Percentiles rank a stretch among this genome's conserved stretches.
Evolutionary conservation across 2,888 invertebrate genomes (phyloP).

Genomic region (Sarcophaga variegata): DNA sequence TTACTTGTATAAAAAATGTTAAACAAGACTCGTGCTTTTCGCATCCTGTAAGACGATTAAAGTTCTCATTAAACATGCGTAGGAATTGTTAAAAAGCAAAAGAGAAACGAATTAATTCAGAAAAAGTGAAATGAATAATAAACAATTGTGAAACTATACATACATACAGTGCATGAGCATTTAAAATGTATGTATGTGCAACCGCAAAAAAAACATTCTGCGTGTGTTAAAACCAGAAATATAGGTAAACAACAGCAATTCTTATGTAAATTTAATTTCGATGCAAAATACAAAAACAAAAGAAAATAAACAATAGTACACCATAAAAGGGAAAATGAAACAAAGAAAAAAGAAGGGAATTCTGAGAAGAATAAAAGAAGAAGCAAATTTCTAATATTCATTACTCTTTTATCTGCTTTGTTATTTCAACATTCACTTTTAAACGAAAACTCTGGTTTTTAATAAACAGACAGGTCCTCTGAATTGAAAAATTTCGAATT

Average conservation of each 20-base stretch:
- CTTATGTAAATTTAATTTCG: slow-evolving; percentile 53
- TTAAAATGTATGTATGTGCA: not conserved
- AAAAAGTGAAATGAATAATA: not conserved
- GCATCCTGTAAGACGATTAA: slow-evolving; percentile 13
- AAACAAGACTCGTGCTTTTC: not conserved
- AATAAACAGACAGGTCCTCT: too few relatives aligned
- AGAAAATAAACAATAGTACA: not conserved
- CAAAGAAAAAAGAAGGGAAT: too few relatives aligned
- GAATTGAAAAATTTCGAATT: too few relatives aligned
- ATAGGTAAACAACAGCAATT: slow-evolving; percentile 33
- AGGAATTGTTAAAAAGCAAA: slow-evolving; percentile 33
- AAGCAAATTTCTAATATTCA: too few relatives aligned
- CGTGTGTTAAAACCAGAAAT: slow-evolving; percentile 1
- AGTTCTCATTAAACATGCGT: slow-evolving; percentile 51
- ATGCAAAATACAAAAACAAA: slow-evolving; percentile 13
- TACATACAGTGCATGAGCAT: not conserved
- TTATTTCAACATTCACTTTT: too few relatives aligned
- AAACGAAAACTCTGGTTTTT: too few relatives aligned
- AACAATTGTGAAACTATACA: not conserved
- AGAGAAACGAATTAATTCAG: not conserved
- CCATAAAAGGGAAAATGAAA: too few relatives aligned
- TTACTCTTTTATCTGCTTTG: too few relatives aligned
- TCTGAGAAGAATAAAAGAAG: too few relatives aligned
- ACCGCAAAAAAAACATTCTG: not conserved
- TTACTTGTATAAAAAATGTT: too few relatives aligned